Base-by-base conservation (phyloP, 2,797 vertebrate species). In the Acanthis flammea region DNA sequence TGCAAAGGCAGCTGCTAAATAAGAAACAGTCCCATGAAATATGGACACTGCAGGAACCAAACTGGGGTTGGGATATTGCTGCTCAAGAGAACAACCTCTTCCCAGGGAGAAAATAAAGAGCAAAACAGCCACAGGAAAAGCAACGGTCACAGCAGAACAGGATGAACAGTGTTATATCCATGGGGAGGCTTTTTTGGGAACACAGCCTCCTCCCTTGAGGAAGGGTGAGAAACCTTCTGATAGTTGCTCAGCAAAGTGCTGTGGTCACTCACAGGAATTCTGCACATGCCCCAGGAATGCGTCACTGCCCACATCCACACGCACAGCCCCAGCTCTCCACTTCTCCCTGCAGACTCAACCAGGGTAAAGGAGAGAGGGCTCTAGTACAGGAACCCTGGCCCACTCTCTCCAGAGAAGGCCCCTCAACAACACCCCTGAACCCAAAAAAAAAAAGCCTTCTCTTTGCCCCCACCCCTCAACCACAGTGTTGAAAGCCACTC, bases 61-160 rank as follows among this genome's bases (percentile, higher is more conserved):
- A 87, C 53, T 22, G 66, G 79, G 61, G 30, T n/a, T 6, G 30
- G 88, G 71, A 90, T 70, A 37, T 18, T 92, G 90, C 79, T 94
- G 94, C 86, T 94, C 44, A 75, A 95, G 86, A 94, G 79, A 94
- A 93, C 73, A 90, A 79, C 70, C 77, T 90, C 93, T 93, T 97
- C 93, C 93, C 88, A 92, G 88, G 83, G 86, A 95, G 95, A 95
- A 88, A 94, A 95, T 92, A 83, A 97, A 60, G 92, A 96, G 80
- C 88, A 93, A 95, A 95, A 88, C 72, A 95, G 90, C 47, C 85
- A 80, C 79, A 81, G 93, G 79, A 96, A 96, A 77, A 93, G 68
- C 45, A 71, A 90, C 0, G 5, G 88, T 44, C 76, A 35, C 74
- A 70, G 5, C 27, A 90, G 94, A 48, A 47, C 83, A 1, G 28